Percentiles rank a stretch among this genome's conserved stretches.
These are phyloP conservation scores for Sebastolobus altivelis DNA, from an alignment of 2,797 vertebrate species.

Conservation along the genomic window DNA sequence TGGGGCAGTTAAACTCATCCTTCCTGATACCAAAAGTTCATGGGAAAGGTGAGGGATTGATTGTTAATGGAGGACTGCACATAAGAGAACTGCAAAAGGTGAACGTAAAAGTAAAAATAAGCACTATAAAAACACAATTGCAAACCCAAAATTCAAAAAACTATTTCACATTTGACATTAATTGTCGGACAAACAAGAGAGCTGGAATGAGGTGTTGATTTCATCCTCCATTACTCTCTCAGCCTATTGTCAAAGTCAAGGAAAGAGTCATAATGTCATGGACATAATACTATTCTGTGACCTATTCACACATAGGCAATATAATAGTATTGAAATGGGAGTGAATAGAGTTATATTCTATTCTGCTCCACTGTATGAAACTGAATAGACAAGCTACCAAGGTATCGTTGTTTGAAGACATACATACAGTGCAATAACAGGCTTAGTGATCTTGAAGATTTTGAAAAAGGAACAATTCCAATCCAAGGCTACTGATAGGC, in stretches of 20 bases:
- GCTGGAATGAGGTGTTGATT: neutral
- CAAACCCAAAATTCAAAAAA: neutral
- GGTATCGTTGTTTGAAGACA: neutral
- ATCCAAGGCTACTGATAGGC: neutral
- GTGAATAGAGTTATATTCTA: neutral
- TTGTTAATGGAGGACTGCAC: neutral
- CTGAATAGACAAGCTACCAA: neutral
- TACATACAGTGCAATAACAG: neutral
- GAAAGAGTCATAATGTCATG: neutral
- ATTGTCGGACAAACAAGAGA: neutral
- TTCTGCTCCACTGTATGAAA: neutral
- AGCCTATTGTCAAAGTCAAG: conserved; percentile 2
- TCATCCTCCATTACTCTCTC: neutral
- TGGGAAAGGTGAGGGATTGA: neutral
- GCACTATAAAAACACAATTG: neutral
- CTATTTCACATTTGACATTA: neutral
- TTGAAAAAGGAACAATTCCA: neutral
- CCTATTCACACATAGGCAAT: neutral
- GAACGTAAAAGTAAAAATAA: neutral
- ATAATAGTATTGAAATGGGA: neutral
- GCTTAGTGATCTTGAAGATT: neutral
- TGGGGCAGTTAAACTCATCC: neutral
- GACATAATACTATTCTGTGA: neutral
- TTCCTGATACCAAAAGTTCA: neutral
- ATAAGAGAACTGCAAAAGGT: too few species aligned